These are phyloP conservation scores for Gambusia affinis DNA, from an alignment of 2,113 vertebrate genomes.

Conservation along the genomic window DNA sequence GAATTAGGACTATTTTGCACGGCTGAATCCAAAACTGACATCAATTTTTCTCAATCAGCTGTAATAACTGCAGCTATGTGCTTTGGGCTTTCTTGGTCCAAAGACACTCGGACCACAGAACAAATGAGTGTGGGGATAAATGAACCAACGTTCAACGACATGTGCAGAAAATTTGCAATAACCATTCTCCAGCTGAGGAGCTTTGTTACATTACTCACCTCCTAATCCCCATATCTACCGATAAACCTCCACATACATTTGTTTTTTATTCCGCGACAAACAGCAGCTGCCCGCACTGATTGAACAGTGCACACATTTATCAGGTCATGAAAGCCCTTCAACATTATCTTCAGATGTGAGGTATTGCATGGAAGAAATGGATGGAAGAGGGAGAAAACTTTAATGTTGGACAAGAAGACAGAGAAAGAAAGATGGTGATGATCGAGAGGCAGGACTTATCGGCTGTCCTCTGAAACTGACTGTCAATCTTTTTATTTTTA, in stretches of 20 bases:
- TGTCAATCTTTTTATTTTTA: slow-evolving; percentile 37
- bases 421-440: slow-evolving; percentile 2
- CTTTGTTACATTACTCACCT: background rate
- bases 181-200: background rate
- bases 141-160: background rate
- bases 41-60: too few species aligned
- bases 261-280: slow-evolving; percentile 6
- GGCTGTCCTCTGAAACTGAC: slow-evolving; percentile 31
- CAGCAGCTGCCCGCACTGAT: background rate
- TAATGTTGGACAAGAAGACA: background rate
- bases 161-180: background rate
- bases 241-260: background rate
- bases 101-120: background rate
- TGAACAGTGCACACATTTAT: slow-evolving; percentile 20
- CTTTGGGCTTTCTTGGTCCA: too few species aligned
- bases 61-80: too few species aligned
- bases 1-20: too few species aligned
- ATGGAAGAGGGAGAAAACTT: background rate
- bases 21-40: too few species aligned
- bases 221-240: background rate
- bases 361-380: background rate
- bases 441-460: slow-evolving; percentile 26
- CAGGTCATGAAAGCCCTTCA: slow-evolving; percentile 37
- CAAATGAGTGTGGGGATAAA: background rate
- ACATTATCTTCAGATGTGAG: slow-evolving; percentile 1